Percentiles rank a stretch among this genome's conserved stretches.
Evolutionary conservation across 2,888 invertebrate species (phyloP).

Genomic region (Schrankia costaestrigalis): DNA sequence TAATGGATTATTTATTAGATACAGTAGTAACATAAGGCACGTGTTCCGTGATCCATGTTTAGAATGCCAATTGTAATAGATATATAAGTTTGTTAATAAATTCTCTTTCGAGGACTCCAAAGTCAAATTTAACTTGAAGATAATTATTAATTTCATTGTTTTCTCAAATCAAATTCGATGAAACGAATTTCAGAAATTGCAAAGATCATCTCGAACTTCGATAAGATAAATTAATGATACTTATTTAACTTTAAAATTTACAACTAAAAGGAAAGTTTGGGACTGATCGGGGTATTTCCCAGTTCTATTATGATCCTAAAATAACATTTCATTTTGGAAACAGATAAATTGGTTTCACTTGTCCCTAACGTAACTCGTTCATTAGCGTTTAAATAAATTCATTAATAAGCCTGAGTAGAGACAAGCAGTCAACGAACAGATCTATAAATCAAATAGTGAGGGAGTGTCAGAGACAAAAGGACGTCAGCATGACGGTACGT

Average conservation of each 20-base stretch:
- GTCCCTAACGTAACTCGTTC: conserved; percentile 75
- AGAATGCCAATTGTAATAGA: too few relatives aligned
- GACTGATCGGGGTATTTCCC: conserved; percentile 15
- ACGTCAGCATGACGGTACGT: conserved; percentile 52
- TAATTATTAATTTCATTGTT: conserved; percentile 28
- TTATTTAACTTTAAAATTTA: conserved; percentile 27
- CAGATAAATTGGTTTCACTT: conserved; percentile 70
- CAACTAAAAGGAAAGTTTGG: conserved; percentile 23
- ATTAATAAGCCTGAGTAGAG: conserved; percentile 72
- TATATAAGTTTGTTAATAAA: too few relatives aligned
- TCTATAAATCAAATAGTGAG: conserved; percentile 80
- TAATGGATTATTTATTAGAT: too few relatives aligned
- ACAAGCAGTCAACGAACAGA: conserved; percentile 73
- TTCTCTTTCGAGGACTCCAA: not conserved
- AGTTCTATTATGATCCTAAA: conserved; percentile 56
- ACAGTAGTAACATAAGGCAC: too few relatives aligned
- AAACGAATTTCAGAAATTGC: conserved; percentile 21
- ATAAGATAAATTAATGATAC: conserved; percentile 32
- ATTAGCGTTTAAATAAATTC: conserved; percentile 80
- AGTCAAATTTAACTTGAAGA: conserved; percentile 12
- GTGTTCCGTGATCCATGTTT: too few relatives aligned
- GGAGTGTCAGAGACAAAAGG: conserved; percentile 77
- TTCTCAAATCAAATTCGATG: conserved; percentile 25
- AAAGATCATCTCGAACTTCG: conserved; percentile 30
- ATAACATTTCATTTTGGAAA: conserved; percentile 59